Evolutionary conservation across 92 coral and sea anemone genomes (phyloP).

Genomic region (Pocillopora meandrina): DNA sequence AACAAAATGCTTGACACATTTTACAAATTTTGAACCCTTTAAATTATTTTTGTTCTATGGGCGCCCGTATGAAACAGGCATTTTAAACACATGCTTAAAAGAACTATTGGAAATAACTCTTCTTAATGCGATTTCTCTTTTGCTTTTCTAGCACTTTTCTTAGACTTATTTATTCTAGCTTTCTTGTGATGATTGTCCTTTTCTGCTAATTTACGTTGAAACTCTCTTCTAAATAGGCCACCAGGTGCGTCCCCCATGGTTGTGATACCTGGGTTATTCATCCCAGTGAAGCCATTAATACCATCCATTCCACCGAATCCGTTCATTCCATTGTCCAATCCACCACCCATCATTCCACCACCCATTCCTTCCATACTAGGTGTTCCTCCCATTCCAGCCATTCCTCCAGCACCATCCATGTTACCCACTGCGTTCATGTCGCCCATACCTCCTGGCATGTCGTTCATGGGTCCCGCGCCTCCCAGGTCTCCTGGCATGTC

Average conservation of each 20-base stretch:
- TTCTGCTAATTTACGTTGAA: background rate
- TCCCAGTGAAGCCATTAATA: constrained; percentile 15
- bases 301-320: constrained; percentile 23
- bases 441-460: constrained; percentile 3
- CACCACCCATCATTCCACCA: constrained; percentile 12
- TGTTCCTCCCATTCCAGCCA: constrained; percentile 11
- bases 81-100: too few relatives aligned
- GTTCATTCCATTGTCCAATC: background rate
- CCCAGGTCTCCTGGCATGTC: constrained; percentile 21
- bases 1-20: too few relatives aligned
- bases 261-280: constrained; percentile 13
- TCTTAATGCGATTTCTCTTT: background rate
- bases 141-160: constrained; percentile 1
- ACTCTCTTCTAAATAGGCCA: constrained; percentile 26
- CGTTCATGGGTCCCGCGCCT: constrained; percentile 15
- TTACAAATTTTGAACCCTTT: too few relatives aligned
- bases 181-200: constrained; percentile 22
- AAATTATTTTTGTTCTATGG: too few relatives aligned
- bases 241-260: constrained; percentile 16
- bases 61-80: too few relatives aligned
- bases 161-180: constrained; percentile 16
- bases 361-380: background rate
- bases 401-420: background rate
- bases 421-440: constrained; percentile 7
- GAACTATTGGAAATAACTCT: background rate